These are phyloP conservation scores for Orius insidiosus DNA, from an alignment of 1,140 invertebrate genomes.

Conservation along the genomic window DNA sequence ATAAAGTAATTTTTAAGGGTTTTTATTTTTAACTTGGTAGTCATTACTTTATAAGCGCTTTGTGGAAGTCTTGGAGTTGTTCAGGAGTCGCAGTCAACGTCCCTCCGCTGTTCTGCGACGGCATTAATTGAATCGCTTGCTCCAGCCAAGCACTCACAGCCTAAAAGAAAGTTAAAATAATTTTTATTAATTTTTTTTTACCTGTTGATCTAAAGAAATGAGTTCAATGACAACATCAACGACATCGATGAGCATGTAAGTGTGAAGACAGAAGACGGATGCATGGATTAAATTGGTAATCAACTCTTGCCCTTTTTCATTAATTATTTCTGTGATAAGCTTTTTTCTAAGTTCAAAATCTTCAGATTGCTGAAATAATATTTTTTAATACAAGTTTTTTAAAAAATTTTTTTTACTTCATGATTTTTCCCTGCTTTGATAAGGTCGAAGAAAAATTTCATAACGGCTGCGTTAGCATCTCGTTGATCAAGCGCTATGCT, in stretches of 20 bases:
- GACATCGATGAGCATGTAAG: slow-evolving; percentile 68
- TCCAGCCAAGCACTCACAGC: slow-evolving; percentile 50
- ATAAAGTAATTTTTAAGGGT: no score
- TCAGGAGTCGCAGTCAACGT: slow-evolving; percentile 57
- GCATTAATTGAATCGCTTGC: slow-evolving; percentile 52
- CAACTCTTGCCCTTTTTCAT: no score
- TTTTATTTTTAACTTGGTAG: no score
- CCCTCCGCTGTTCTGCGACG: slow-evolving; percentile 53
- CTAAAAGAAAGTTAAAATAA: no score
- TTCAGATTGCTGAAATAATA: slow-evolving; percentile 24
- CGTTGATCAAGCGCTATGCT: slow-evolving; percentile 76
- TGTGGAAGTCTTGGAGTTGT: slow-evolving; percentile 73
- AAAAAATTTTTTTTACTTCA: slow-evolving; percentile 34
- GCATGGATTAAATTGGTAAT: slow-evolving; percentile 58
- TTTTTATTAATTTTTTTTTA: slow-evolving; percentile 19
- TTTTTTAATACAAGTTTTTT: no score
- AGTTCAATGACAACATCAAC: slow-evolving; percentile 72
- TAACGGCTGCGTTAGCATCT: slow-evolving; percentile 89
- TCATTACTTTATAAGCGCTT: slow-evolving; percentile 51
- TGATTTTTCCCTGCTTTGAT: slow-evolving; percentile 42
- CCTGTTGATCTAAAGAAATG: slow-evolving; percentile 42
- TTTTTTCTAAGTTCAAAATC: slow-evolving; percentile 38
- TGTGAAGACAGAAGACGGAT: slow-evolving; percentile 64
- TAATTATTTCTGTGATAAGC: slow-evolving; percentile 43
- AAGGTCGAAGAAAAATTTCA: slow-evolving; percentile 80